phyloP scores from a whole-genome alignment of 2,113 vertebrate genomes.

The Malurus alboscapulatus region DNA sequence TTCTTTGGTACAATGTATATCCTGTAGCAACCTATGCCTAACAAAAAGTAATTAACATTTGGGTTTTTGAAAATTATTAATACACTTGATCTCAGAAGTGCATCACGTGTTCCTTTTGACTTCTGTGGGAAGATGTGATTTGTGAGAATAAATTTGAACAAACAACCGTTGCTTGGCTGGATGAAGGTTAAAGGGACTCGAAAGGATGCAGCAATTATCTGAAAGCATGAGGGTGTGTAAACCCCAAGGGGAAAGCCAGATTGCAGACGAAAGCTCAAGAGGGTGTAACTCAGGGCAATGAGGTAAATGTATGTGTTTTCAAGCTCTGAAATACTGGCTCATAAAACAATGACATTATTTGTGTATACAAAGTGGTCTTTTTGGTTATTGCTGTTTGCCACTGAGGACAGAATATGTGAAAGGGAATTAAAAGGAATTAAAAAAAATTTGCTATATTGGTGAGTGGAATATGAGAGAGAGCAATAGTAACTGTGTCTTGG shows the following conservation, averaged over 20 bases:
- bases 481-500: background rate
- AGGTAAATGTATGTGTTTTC: conserved; percentile 31
- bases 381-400: background rate
- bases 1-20: background rate
- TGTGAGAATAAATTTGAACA: conserved; percentile 27
- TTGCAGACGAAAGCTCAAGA: conserved; percentile 19
- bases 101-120: background rate
- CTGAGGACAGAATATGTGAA: background rate
- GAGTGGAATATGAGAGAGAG: background rate
- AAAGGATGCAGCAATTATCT: background rate
- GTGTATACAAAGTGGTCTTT: background rate
- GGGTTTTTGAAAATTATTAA: background rate
- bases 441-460: background rate
- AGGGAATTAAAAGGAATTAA: background rate
- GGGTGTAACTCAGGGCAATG: conserved; percentile 25
- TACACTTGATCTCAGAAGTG: background rate
- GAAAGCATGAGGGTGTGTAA: conserved; percentile 43
- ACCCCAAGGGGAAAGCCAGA: conserved; percentile 17
- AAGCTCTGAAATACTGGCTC: conserved; percentile 3
- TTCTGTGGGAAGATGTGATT: conserved; percentile 18
- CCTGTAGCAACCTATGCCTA: background rate
- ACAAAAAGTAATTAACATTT: background rate
- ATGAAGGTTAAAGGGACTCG: background rate
- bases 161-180: conserved; percentile 23
- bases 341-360: conserved; percentile 18